Base-by-base conservation (phyloP, 2,888 invertebrate genomes). In the Digitonthophagus gazella region DNA sequence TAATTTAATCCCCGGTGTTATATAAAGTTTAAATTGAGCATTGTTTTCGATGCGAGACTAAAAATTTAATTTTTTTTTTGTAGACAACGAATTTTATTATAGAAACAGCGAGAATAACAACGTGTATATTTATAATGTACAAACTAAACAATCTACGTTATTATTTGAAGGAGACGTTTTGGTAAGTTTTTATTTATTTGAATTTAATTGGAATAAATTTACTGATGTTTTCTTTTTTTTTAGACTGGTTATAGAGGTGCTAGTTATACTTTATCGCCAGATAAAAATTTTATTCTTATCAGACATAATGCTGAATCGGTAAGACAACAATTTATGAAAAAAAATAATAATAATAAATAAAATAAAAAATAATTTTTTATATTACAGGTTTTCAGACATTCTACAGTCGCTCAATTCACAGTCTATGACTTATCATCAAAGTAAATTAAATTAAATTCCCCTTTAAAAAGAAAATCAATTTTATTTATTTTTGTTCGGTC, bases 371-470 rank as follows among this genome's bases (percentile, higher is more conserved):
- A 82, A 55, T 72, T 82, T 15, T 76, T 75, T 67, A n/a, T 73
- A 78, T 71, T 82, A 71, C 82, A 90, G 90, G 83, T 88, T 16
- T 92, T 89, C 78, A 84, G 92, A 55, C 88, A 91, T 78, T 92
- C 92, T 1, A 84, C 83, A 11, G 83, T 86, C 14, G 88, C 89
- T 0, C 86, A 87, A 75, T 92, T 88, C 78, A 86, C 86, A 44
- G 82, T 91, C 0, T 89, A 87, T 75, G 85, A 89, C 76, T 84
- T 88, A 67, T 84, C 83, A 65, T 83, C 80, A 61, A 82, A 83
- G 89, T 89, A 82, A 84, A 83, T 78, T 73, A 75, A n/a, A n/a
- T n/a, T n/a, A n/a, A n/a, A n/a, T n/a, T 64, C 66, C 66, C 16
- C 44, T 58, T 61, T 68, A 67, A 54, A n/a, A n/a, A 54, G 11